Base-by-base conservation (phyloP, 2,888 invertebrate genomes). In the Leucoma salicis region DNA sequence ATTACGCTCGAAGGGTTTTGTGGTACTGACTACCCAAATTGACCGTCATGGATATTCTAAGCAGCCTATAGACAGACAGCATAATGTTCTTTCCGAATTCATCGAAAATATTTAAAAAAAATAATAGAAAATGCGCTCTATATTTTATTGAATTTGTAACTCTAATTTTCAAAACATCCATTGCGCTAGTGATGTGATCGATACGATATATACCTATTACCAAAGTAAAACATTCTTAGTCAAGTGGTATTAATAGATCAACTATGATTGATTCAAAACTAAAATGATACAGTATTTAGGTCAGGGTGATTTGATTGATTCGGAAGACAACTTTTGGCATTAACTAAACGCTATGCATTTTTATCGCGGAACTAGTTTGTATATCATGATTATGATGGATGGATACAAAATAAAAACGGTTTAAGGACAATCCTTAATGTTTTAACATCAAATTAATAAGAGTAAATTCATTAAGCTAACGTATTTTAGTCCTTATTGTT, bases 271-370 rank as follows among this genome's bases (percentile, higher is more conserved):
- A 16, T 18, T 21, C 8, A n/a, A 27, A n/a, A 27, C 27, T 27
- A 27, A 27, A 36, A 40, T 36, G 15, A 10, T 6, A 12, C 5
- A 10, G 10, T n/a, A 27, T 35, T 35, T 16, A 28, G 35, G 35
- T 35, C 35, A 35, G 14, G 35, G 27, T 14, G 12, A 14, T 35
- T 35, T 27, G 11, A 12, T 14, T 14, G 29, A 31, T 31, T 14
- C 13, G 14, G 14, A 31, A 14, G 14, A 27, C 27, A 31, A 12
- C 13, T 14, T 31, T 31, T 31, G 29, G 29, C 29, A 14, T 14
- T 7, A 12, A 4, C 5, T 14, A 10, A 14, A 14, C 14, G 14
- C 29, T 31, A 11, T 31, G 29, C 7, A 14, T 13, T 31, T 31
- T 6, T 31, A 14, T 14, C 13, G 8, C 8, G 7, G 5, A 14